Conservation (phyloP, 1,140 invertebrate genomes). For the Drosophila lacteicornis region DNA sequence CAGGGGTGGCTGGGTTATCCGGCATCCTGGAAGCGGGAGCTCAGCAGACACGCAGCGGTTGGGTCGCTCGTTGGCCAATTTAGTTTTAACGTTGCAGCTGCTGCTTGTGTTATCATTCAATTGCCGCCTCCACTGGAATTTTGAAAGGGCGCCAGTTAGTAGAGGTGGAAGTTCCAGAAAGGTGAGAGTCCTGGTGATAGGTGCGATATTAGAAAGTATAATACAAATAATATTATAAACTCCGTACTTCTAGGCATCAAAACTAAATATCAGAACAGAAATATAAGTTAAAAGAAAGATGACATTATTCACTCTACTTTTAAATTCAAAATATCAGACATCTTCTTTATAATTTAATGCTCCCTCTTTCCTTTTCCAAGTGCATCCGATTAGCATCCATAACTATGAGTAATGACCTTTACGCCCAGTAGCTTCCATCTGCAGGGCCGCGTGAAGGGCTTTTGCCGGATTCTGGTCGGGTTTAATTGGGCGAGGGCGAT, state of each 20-base stretch:
- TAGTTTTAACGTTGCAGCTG: constrained; percentile 66
- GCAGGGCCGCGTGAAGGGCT: constrained; percentile 12
- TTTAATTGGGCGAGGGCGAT: constrained; percentile 66
- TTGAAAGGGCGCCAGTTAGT: constrained; percentile 46
- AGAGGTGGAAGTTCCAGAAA: not conserved
- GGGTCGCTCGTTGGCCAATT: constrained; percentile 66
- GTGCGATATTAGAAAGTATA: too few species aligned
- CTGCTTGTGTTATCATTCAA: constrained; percentile 73
- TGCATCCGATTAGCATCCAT: constrained; percentile 40
- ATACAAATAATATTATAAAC: not conserved
- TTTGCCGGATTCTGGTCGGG: constrained; percentile 36
- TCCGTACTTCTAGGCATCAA: too few species aligned
- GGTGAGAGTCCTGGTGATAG: too few species aligned
- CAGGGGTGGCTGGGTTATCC: not conserved
- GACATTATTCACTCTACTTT: not conserved
- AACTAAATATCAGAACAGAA: not conserved
- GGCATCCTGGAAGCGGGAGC: constrained; percentile 8
- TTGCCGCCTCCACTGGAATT: constrained; percentile 65
- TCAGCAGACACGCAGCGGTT: constrained; percentile 63
- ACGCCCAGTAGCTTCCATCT: constrained; percentile 12
- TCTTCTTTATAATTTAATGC: not conserved
- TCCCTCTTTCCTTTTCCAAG: constrained; percentile 8
- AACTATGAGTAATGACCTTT: constrained; percentile 32
- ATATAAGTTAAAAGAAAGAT: too few species aligned
- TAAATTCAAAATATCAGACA: too few species aligned